Conservation (phyloP, 1,140 invertebrate species). For the Drosophila bocki region DNA sequence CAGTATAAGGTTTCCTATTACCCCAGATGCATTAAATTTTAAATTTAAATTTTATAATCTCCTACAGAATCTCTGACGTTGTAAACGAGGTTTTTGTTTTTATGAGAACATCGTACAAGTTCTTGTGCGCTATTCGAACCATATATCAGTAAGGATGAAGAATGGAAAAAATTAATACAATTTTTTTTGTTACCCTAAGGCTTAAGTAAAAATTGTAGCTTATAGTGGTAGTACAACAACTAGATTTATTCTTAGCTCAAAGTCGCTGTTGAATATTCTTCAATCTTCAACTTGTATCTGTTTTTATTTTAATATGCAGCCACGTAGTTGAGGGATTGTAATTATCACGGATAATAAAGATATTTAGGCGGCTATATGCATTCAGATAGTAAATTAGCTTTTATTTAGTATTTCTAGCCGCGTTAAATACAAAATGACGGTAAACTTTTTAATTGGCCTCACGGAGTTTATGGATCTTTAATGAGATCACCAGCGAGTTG, state of each 20-base stretch:
- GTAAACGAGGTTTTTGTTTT: conserved; percentile 8
- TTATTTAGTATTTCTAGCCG: neutral
- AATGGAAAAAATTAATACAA: neutral
- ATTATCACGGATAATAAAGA: neutral
- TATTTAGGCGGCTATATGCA: neutral
- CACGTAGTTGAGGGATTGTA: neutral
- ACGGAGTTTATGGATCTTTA: conserved; percentile 68
- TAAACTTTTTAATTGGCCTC: conserved; percentile 71
- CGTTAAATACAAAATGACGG: conserved; percentile 31
- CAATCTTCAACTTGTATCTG: neutral
- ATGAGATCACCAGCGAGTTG: conserved; percentile 61
- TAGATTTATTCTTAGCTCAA: neutral
- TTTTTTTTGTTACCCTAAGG: neutral
- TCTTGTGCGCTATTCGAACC: too few species aligned
- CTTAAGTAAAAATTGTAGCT: neutral
- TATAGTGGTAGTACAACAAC: neutral
- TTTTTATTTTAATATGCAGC: neutral
- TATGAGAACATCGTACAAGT: conserved; percentile 33
- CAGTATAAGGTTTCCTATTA: conserved; percentile 39
- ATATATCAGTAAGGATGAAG: conserved; percentile 32
- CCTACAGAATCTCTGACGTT: too few species aligned
- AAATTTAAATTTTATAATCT: too few species aligned
- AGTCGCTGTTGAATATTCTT: neutral
- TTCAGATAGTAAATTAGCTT: neutral
- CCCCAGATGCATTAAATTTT: neutral